Percentiles rank a stretch among this genome's conserved stretches.
Conservation (phyloP, 1,140 invertebrate species). For the Onthophagus taurus region DNA sequence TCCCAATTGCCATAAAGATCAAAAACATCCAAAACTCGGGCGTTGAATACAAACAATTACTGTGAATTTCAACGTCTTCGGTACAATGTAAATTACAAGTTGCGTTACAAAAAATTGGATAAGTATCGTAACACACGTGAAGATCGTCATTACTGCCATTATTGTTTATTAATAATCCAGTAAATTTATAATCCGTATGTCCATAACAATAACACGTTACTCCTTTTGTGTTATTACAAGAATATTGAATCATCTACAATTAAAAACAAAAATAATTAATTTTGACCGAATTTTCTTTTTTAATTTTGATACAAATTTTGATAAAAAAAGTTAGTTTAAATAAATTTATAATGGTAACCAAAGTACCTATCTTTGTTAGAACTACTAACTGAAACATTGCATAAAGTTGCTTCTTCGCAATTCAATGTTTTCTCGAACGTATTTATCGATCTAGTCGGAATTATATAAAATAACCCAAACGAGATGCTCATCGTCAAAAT, state of each 20-base stretch:
- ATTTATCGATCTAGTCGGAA: constrained; percentile 41
- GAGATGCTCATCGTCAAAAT: constrained; percentile 51
- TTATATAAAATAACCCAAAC: constrained; percentile 53
- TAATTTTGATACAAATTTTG: not conserved
- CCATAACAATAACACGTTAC: constrained; percentile 1
- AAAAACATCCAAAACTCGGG: constrained; percentile 63
- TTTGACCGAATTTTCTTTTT: not conserved
- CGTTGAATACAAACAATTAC: constrained; percentile 17
- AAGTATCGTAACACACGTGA: not conserved
- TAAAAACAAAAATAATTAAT: not conserved
- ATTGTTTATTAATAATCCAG: not conserved
- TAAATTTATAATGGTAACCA: constrained; percentile 2
- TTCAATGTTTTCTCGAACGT: constrained; percentile 29
- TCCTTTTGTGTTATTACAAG: not conserved
- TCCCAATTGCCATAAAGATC: constrained; percentile 57
- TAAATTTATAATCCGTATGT: constrained; percentile 1
- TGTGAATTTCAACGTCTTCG: constrained; percentile 17
- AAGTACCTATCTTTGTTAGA: not conserved
- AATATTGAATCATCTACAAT: not conserved
- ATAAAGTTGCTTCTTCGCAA: constrained; percentile 28
- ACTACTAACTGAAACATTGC: constrained; percentile 34
- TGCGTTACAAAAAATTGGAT: constrained; percentile 3
- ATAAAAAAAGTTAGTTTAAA: not conserved
- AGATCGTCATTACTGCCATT: not conserved
- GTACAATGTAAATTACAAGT: constrained; percentile 9